Conservation (phyloP, 2,888 invertebrate genomes). For the Polymixis flavicincta region DNA sequence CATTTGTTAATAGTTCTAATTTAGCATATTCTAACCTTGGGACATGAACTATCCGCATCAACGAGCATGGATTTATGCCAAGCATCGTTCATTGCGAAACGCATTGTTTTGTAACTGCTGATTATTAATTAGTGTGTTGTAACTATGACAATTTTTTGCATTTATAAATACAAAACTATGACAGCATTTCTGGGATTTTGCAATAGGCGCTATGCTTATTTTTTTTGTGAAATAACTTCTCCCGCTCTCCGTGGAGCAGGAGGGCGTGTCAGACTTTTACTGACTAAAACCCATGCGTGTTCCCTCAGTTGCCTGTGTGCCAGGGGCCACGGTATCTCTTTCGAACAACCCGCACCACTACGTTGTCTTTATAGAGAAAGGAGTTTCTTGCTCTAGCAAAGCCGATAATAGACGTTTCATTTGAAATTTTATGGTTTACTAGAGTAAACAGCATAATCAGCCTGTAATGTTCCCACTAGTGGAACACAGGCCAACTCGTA, state of each 20-base stretch:
- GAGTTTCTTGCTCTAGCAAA: background rate
- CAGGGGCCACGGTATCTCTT: too few relatives aligned
- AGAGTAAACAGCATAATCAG: too few relatives aligned
- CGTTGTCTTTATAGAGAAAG: background rate
- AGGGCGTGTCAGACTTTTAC: too few relatives aligned
- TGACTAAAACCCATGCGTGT: too few relatives aligned
- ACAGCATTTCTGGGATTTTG: background rate
- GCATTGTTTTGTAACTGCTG: background rate
- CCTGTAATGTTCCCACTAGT: too few relatives aligned
- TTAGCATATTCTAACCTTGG: constrained; percentile 46
- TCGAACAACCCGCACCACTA: too few relatives aligned
- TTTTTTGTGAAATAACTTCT: too few relatives aligned
- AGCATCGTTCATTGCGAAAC: constrained; percentile 14
- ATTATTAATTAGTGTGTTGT: constrained; percentile 10
- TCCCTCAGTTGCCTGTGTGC: too few relatives aligned
- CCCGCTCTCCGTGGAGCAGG: too few relatives aligned
- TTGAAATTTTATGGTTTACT: background rate
- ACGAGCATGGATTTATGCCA: constrained; percentile 51
- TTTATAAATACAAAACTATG: background rate
- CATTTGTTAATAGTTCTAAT: constrained; percentile 26
- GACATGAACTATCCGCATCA: constrained; percentile 25
- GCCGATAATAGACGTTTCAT: background rate
- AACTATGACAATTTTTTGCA: constrained; percentile 8
- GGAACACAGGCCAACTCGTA: too few relatives aligned
- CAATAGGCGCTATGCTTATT: background rate